Percentiles rank a stretch among this genome's conserved stretches.
These are phyloP conservation scores for Nyctibius grandis DNA, from an alignment of 2,797 vertebrate species.

Conservation along the genomic window DNA sequence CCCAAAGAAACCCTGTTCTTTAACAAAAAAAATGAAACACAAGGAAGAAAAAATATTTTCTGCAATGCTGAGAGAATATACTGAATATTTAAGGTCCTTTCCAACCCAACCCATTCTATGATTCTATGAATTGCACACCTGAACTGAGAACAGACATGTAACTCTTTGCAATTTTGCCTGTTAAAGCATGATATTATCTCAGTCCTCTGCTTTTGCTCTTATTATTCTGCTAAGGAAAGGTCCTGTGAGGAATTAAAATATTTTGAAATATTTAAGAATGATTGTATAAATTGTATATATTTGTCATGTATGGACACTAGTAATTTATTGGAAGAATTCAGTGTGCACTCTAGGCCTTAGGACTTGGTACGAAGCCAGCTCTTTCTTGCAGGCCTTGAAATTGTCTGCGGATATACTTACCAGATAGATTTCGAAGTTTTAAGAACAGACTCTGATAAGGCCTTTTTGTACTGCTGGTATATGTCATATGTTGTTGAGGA, in stretches of 20 bases:
- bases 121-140: neutral
- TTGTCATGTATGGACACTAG: neutral
- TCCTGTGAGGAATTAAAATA: neutral
- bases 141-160: neutral
- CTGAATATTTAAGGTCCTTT: no score
- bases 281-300: neutral
- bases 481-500: neutral
- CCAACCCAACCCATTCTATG: no score
- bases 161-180: neutral
- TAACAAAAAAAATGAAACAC: neutral
- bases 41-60: neutral
- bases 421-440: neutral
- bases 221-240: neutral
- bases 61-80: neutral
- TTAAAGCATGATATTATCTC: neutral
- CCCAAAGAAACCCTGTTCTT: neutral
- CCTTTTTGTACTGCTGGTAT: neutral
- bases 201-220: neutral
- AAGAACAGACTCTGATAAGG: neutral
- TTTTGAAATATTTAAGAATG: neutral
- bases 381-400: neutral
- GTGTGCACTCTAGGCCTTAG: rapidly evolving
- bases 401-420: neutral
- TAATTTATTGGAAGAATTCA: neutral
- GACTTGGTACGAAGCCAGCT: neutral